Evolutionary conservation across 2,113 vertebrate genomes (phyloP).

Genomic region (Brachyhypopomus occidentalis): DNA sequence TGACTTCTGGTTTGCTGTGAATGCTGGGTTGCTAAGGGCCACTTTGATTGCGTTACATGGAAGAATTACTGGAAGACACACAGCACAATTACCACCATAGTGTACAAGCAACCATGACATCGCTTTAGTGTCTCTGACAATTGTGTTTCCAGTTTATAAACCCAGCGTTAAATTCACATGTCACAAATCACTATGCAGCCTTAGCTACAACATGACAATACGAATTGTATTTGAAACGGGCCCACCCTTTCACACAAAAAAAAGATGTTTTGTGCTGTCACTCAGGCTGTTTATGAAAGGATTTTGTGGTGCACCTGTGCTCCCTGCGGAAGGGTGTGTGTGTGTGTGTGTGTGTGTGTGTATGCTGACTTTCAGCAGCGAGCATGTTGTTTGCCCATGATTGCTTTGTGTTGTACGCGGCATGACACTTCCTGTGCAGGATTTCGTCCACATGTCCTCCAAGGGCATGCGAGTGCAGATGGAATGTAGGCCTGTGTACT

Average conservation of each 20-base stretch:
- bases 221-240: neutral
- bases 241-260: neutral
- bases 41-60: no score
- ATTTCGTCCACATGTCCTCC: constrained; percentile 66
- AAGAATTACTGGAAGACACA: no score
- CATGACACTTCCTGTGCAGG: constrained; percentile 61
- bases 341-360: constrained; percentile 21
- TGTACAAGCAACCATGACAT: no score
- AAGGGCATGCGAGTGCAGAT: constrained; percentile 59
- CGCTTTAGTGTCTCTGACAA: neutral
- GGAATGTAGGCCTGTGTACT: constrained; percentile 61
- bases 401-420: constrained; percentile 50
- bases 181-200: no score
- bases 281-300: neutral
- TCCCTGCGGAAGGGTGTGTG: neutral
- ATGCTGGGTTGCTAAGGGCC: no score
- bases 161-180: no score
- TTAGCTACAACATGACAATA: neutral
- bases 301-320: constrained; percentile 2
- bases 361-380: constrained; percentile 16
- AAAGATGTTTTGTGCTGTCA: neutral
- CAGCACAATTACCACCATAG: constrained; percentile 15
- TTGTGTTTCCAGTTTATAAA: neutral
- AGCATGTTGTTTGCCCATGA: constrained; percentile 37
- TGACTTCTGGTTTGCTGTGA: neutral